A percentile compares a stretch with the other conserved stretches of the same genome.
phyloP scores from a whole-genome alignment of 2,888 invertebrate species.

The Calliphora vomitoria region DNA sequence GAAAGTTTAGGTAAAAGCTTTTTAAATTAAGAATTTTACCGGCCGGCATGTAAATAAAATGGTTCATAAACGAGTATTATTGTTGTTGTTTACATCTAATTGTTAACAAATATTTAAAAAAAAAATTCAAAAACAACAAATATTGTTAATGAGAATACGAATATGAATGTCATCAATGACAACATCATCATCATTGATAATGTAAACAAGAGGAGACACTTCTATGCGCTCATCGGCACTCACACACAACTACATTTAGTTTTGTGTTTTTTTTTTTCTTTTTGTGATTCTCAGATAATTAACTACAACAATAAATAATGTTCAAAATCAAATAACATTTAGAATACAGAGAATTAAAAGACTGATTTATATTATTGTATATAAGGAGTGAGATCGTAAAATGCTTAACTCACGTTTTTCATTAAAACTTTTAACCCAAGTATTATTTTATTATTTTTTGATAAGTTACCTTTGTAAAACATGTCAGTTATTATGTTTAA shows the following conservation, averaged over 20 bases:
- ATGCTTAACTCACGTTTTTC: too few species aligned
- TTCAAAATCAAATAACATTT: neutral
- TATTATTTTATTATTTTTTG: too few species aligned
- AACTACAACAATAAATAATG: neutral
- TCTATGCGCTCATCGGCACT: neutral
- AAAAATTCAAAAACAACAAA: neutral
- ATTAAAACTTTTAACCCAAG: too few species aligned
- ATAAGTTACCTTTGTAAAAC: too few species aligned
- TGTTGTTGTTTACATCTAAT: conserved; percentile 13
- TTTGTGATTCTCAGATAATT: neutral
- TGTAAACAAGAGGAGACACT: conserved; percentile 25
- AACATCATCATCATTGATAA: conserved; percentile 24
- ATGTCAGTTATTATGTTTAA: too few species aligned
- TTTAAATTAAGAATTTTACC: conserved; percentile 22
- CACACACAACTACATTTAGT: neutral
- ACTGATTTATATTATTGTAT: too few species aligned
- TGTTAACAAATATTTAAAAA: conserved; percentile 15
- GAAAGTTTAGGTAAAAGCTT: conserved; percentile 14
- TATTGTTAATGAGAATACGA: neutral
- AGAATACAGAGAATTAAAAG: neutral
- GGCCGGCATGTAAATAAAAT: conserved; percentile 30
- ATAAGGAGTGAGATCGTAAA: too few species aligned
- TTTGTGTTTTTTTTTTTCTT: neutral
- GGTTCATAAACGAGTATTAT: neutral
- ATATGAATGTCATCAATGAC: conserved; percentile 30